Base-by-base conservation (phyloP, 2,113 vertebrate genomes). In the Rhinopomastus cyanomelas region DNA sequence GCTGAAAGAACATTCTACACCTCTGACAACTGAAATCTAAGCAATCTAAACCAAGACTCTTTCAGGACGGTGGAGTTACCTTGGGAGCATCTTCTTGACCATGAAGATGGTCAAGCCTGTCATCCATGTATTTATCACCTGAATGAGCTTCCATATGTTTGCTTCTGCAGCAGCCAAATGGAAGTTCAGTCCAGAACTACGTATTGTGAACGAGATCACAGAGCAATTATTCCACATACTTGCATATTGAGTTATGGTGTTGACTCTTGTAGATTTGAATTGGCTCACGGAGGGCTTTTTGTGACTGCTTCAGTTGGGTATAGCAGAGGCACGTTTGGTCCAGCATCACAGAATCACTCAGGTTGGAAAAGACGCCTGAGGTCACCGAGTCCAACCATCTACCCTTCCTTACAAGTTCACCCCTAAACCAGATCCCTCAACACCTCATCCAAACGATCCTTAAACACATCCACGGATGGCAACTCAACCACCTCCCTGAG, bases 11-110 rank as follows among this genome's bases (percentile, higher is more conserved):
- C 80, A 57, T 85, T 76, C 65, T 92, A 88, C 89, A 71, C 17
- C 60, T 42, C 76, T 92, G 55, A 92, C 68, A 91, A 78, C 17
- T 77, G 62, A 94, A 92, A 90, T 68, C 25, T 34, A 61, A 81
- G 82, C 90, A 94, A 55, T 64, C n/a, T 61, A 76, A 90, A 90
- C n/a, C 29, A 51, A 60, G 29, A 83, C 42, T 29, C 36, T 95
- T 93, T 92, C 26, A 92, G 61, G 30, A 82, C 5, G 8, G 16
- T 23, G 6, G 65, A 71, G 7, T 82, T 84, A 69, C 81, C 77
- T 53, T 30, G 48, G 32, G 16, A 93, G 6, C 8, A 23, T 53
- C 30, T 42, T 89, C 29, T 46, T 90, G 37, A 93, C 77, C 12
- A 34, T 46, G 4, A 87, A 26, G 8, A 87, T 9, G 14, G 53